Conservation (phyloP, 1,140 invertebrate genomes). For the Drosophila lacteicornis region DNA sequence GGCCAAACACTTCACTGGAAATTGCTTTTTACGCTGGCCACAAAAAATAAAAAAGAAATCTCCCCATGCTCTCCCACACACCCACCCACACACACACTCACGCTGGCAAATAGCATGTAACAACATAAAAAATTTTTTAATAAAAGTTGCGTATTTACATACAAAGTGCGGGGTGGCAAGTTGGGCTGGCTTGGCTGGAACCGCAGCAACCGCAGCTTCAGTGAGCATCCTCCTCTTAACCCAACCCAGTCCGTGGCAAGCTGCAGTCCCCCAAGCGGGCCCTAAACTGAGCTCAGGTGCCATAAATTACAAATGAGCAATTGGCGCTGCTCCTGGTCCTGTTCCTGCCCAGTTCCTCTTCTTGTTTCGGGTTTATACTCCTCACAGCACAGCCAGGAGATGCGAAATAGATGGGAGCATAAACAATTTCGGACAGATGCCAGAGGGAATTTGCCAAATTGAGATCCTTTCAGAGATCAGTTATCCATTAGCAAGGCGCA, state of each 20-base stretch:
- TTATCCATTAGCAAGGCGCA: constrained; percentile 3
- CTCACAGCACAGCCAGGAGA: constrained; percentile 4
- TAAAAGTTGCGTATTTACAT: constrained; percentile 80
- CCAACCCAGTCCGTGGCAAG: not conserved
- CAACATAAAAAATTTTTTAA: constrained; percentile 73
- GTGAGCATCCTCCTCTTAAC: constrained; percentile 18
- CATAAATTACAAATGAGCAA: constrained; percentile 79
- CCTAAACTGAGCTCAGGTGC: constrained; percentile 69
- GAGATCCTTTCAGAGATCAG: constrained; percentile 32
- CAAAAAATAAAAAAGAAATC: constrained; percentile 48
- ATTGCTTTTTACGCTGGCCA: constrained; percentile 69
- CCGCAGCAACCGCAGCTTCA: constrained; percentile 61
- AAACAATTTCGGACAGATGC: constrained; percentile 42
- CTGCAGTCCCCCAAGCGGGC: constrained; percentile 48
- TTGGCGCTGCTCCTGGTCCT: constrained; percentile 44
- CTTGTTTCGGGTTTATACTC: constrained; percentile 15
- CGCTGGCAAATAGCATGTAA: constrained; percentile 44
- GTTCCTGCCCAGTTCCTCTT: not conserved
- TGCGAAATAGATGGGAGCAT: constrained; percentile 51
- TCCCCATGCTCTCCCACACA: not conserved
- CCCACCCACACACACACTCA: not conserved
- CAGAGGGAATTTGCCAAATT: constrained; percentile 31
- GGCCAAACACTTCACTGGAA: constrained; percentile 58
- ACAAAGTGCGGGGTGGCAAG: constrained; percentile 60
- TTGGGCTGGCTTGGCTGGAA: constrained; percentile 39